Conservation (phyloP, 2,888 invertebrate species). For the Drosophila barbarae region DNA sequence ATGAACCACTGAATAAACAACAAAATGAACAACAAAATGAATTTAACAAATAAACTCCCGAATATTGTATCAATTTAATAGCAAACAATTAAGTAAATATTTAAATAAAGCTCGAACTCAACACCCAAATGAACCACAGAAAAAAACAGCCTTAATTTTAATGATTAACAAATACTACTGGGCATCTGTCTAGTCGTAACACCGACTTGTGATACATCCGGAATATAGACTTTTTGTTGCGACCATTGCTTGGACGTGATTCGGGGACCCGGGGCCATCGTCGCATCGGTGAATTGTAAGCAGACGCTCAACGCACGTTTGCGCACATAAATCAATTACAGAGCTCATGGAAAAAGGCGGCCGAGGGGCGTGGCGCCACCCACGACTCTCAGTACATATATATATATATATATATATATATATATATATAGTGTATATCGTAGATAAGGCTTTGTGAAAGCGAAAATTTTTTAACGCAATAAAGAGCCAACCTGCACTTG, state of each 20-base stretch:
- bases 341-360: slow-evolving; percentile 44
- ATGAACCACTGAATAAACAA: background rate
- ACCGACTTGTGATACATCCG: background rate
- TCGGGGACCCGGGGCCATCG: slow-evolving; percentile 20
- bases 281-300: slow-evolving; percentile 43
- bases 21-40: background rate
- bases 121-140: background rate
- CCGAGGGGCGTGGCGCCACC: slow-evolving; percentile 27
- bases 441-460: slow-evolving; percentile 57
- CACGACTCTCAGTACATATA: slow-evolving; percentile 33
- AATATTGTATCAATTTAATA: too few species aligned
- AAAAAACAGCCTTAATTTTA: too few species aligned
- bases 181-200: slow-evolving; percentile 1
- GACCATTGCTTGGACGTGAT: slow-evolving; percentile 28
- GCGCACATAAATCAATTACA: slow-evolving; percentile 71
- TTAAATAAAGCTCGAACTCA: background rate
- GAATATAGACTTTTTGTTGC: slow-evolving; percentile 14
- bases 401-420: slow-evolving; percentile 11
- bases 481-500: slow-evolving; percentile 63
- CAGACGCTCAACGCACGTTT: slow-evolving; percentile 68
- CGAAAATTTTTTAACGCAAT: slow-evolving; percentile 67
- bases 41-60: too few species aligned
- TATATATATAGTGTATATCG: slow-evolving; percentile 19
- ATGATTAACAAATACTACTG: background rate
- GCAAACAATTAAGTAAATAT: background rate